Conservation (phyloP, 1,140 invertebrate genomes). For the Sycobia sp. region DNA sequence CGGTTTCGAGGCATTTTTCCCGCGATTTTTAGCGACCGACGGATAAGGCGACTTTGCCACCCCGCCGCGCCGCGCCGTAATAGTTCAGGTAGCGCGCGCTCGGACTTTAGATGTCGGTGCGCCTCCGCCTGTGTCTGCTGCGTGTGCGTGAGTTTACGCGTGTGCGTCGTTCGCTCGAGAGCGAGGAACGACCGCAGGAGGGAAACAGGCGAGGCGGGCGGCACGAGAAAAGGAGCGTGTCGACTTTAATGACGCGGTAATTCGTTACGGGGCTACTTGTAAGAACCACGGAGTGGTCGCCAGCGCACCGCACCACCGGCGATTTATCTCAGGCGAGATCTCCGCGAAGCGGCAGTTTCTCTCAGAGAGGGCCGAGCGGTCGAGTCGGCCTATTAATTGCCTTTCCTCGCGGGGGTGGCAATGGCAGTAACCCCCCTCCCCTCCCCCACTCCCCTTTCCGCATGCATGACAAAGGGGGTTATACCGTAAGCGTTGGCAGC, state of each 20-base stretch:
- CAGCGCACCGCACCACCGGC: too few relatives aligned
- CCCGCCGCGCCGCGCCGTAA: too few relatives aligned
- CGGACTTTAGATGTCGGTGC: constrained; percentile 30
- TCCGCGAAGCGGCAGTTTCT: neutral
- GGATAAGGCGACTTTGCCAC: too few relatives aligned
- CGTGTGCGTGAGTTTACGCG: too few relatives aligned
- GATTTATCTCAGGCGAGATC: constrained; percentile 13
- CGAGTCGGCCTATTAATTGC: constrained; percentile 56
- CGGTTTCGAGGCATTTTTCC: too few relatives aligned
- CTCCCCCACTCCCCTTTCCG: too few relatives aligned
- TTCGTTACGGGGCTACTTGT: constrained; percentile 50
- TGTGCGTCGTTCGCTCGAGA: neutral
- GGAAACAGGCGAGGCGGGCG: neutral
- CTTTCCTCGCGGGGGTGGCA: constrained; percentile 40
- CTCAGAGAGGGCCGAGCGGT: neutral
- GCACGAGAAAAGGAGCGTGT: constrained; percentile 38
- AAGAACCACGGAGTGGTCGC: constrained; percentile 36
- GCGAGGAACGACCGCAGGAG: neutral
- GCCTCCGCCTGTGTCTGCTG: too few relatives aligned
- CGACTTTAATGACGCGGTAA: constrained; percentile 43
- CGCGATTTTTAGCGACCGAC: too few relatives aligned
- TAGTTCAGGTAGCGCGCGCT: too few relatives aligned
- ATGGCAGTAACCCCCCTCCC: too few relatives aligned
- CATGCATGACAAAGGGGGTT: too few relatives aligned
- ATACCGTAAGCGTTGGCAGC: too few relatives aligned